A percentile compares a stretch with the other conserved stretches of the same genome.
Evolutionary conservation across 2,888 invertebrate species (phyloP).

Genomic region (Papilio gigon): DNA sequence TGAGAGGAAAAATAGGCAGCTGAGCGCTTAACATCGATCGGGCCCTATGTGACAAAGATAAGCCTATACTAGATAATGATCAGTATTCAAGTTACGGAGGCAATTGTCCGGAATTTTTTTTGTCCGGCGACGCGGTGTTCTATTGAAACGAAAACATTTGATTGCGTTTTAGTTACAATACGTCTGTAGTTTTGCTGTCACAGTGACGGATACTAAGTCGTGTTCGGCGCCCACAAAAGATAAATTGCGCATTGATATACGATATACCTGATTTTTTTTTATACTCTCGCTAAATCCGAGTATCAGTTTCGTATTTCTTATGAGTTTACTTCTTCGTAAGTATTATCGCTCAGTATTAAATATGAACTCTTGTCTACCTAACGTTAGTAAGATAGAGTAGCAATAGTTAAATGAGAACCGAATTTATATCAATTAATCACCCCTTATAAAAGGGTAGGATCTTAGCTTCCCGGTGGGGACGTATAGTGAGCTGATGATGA

Average conservation of each 20-base stretch:
- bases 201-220: conserved; percentile 74
- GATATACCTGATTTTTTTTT: conserved; percentile 76
- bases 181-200: conserved; percentile 61
- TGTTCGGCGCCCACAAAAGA: conserved; percentile 68
- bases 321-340: conserved; percentile 51
- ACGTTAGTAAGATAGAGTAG: not conserved
- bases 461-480: no score
- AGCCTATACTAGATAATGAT: conserved; percentile 76
- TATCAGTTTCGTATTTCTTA: conserved; percentile 60
- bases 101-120: conserved; percentile 75
- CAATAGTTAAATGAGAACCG: no score
- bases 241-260: conserved; percentile 76
- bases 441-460: no score
- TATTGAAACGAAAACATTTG: conserved; percentile 62
- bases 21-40: conserved; percentile 72
- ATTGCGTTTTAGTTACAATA: conserved; percentile 77
- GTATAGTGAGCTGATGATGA: no score
- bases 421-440: no score
- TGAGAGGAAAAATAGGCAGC: conserved; percentile 71
- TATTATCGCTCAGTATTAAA: conserved; percentile 24
- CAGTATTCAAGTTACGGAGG: conserved; percentile 75
- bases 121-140: conserved; percentile 60
- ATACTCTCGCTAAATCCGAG: conserved; percentile 52
- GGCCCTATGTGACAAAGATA: conserved; percentile 72
- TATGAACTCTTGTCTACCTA: not conserved